A percentile compares a stretch with the other conserved stretches of the same genome.
Conservation (phyloP, 2,797 vertebrate genomes). For the Peromyscus aztecus region DNA sequence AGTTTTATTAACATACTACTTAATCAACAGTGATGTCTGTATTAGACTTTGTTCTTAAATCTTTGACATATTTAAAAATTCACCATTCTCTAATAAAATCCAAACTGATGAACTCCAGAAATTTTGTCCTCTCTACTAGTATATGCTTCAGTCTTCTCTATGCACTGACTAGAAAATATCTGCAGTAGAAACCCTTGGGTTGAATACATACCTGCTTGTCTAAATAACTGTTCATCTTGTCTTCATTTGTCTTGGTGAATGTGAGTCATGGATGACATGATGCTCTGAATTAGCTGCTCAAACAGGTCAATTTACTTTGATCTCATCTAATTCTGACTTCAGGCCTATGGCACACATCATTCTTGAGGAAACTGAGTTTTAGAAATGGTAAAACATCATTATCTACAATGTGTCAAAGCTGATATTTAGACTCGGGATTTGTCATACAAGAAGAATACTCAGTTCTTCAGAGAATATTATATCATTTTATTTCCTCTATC, state of each 20-base stretch:
- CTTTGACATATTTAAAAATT: constrained; percentile 31
- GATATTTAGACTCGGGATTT: neutral
- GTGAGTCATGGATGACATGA: neutral
- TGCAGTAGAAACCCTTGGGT: neutral
- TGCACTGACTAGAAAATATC: neutral
- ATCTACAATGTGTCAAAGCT: neutral
- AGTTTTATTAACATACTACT: neutral
- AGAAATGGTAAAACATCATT: neutral
- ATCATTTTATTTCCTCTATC: neutral
- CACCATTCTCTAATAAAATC: neutral
- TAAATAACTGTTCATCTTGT: neutral
- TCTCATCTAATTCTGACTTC: neutral
- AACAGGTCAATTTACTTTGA: neutral
- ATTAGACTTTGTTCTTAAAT: neutral
- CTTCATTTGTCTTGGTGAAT: neutral
- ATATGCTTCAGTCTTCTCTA: neutral
- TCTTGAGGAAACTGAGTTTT: neutral
- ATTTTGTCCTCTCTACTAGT: neutral
- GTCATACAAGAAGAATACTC: neutral
- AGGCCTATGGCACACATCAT: neutral
- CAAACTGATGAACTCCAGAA: neutral
- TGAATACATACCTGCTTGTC: neutral
- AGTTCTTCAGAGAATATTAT: neutral
- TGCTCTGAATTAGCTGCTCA: neutral
- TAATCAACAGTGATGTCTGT: neutral